Base-by-base conservation (phyloP, 2,888 invertebrate species). In the Fissipunctia ypsillon region DNA sequence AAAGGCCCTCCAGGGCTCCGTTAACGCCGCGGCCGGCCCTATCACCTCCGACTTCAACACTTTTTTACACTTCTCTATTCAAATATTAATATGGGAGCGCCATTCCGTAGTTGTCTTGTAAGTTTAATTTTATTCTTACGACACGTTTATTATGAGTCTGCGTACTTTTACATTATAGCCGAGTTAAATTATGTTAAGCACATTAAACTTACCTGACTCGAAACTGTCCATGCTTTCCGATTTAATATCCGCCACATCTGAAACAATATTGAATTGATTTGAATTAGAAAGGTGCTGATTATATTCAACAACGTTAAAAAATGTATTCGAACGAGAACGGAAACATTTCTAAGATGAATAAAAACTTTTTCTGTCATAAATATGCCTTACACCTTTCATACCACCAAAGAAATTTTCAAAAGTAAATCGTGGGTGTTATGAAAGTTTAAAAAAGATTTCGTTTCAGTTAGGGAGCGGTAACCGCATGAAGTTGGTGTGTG, bases 1-100 rank as follows among this genome's bases (percentile, higher is more conserved):
- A 94, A 96, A 94, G 93, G 94, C 94, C 92, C 96, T 96, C 96
- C 84, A 92, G 95, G 95, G 96, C 91, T 94, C 90, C 95, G 95
- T 96, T 96, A 95, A 94, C 94, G 92, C 92, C 91, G 92, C 91
- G 92, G 92, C 92, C 91, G 91, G 91, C 91, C 92, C 91, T 91
- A 88, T 91, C 93, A 93, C 92, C 92, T 92, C 90, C 90, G 88
- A 91, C 91, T 93, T 93, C 89, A 90, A 91, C 92, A 92, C 92
- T 94, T 95, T 88, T 95, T 94, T 92, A 94, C 90, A 93, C 90
- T 94, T 87, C 90, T 94, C 94, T 95, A 93, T 94, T 95, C 93
- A 95, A 95, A 95, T 95, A 95, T 95, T 95, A 93, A 95, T 91
- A 91, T 88, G 88, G 87, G 87, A 88, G 84, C 86, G 84, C 84